A percentile compares a stretch with the other conserved stretches of the same genome.
Conservation (phyloP, 1,140 invertebrate species). For the Potamilus streckersoni region DNA sequence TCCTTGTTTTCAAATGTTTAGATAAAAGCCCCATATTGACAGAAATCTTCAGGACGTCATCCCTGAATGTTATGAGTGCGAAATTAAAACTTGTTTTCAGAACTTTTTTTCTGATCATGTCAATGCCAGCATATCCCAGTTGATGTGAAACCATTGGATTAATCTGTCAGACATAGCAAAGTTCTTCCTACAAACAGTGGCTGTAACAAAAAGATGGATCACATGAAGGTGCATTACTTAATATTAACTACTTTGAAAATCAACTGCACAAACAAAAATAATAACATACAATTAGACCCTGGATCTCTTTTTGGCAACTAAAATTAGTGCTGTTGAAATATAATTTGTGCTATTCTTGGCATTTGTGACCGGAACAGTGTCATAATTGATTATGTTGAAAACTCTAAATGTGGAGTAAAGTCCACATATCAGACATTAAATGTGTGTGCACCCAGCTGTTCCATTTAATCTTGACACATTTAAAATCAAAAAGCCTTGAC, state of each 20-base stretch:
- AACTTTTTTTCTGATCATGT: conserved; percentile 5
- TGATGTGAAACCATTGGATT: conserved; percentile 15
- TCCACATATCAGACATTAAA: not conserved
- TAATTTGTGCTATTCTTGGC: not conserved
- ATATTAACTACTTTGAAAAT: not conserved
- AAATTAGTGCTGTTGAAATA: not conserved
- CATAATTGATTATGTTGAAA: not conserved
- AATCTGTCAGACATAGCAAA: conserved; percentile 1
- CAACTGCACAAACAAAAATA: conserved; percentile 2
- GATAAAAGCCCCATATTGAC: no score
- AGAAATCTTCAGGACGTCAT: no score
- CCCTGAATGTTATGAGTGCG: not conserved
- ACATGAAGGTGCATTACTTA: conserved; percentile 1
- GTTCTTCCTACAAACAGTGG: not conserved
- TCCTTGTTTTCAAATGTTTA: no score
- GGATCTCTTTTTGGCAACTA: no score
- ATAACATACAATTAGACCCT: not conserved
- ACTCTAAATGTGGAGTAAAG: conserved; percentile 4
- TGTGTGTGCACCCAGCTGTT: not conserved
- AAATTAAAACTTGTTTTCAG: conserved; percentile 4
- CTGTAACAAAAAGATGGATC: conserved; percentile 11
- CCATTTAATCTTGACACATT: not conserved
- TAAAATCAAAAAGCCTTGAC: conserved; percentile 1
- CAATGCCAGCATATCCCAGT: not conserved
- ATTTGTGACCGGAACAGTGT: conserved; percentile 5